A percentile compares a stretch with the other conserved stretches of the same genome.
These are phyloP conservation scores for Brachionus paranguensis DNA, from an alignment of 1,140 invertebrate species.

Conservation along the genomic window DNA sequence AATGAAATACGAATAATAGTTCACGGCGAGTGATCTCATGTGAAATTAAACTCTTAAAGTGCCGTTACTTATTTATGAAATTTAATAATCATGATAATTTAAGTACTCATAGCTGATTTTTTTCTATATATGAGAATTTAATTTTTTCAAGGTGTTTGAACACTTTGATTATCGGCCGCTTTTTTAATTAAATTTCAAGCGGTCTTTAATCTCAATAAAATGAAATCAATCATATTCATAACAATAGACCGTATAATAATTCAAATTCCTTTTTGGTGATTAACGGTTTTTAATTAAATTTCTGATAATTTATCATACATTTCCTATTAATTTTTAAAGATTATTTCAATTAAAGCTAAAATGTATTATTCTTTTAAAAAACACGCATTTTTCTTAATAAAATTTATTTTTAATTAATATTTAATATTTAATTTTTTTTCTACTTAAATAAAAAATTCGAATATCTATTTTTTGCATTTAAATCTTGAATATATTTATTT, in stretches of 20 bases:
- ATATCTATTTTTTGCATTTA: too few relatives aligned
- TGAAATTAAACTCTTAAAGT: conserved; percentile 7
- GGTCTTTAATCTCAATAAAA: conserved; percentile 13
- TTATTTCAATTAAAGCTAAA: too few relatives aligned
- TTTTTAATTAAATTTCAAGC: neutral
- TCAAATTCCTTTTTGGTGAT: neutral
- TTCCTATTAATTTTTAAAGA: too few relatives aligned
- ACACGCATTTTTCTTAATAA: too few relatives aligned
- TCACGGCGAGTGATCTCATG: neutral
- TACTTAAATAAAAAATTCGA: too few relatives aligned
- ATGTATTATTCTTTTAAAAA: too few relatives aligned
- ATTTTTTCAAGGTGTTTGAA: neutral
- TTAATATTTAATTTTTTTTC: too few relatives aligned
- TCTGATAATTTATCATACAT: too few relatives aligned
- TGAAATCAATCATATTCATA: conserved; percentile 22
- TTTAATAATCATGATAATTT: conserved; percentile 5
- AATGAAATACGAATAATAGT: neutral
- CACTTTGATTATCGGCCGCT: neutral
- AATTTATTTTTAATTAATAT: too few relatives aligned
- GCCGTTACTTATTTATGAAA: conserved; percentile 12
- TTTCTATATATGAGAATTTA: neutral
- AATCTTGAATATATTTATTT: too few relatives aligned
- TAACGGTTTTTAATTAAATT: neutral
- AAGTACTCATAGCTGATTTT: conserved; percentile 5
- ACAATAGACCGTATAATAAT: neutral